Percentiles rank a stretch among this genome's conserved stretches.
phyloP scores from a whole-genome alignment of 2,888 invertebrate genomes.

The Gandaritis pyraliata region DNA sequence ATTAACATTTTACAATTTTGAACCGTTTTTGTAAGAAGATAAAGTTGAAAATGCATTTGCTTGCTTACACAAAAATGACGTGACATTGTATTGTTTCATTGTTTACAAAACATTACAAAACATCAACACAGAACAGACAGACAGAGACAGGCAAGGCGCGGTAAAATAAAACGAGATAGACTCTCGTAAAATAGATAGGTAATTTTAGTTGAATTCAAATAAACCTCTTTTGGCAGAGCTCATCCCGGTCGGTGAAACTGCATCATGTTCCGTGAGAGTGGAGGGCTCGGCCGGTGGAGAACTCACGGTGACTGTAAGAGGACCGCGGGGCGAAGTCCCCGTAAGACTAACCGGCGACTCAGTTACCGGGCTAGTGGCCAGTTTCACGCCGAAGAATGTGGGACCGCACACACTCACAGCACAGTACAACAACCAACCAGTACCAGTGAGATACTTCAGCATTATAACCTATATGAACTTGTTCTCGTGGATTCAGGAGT shows the following conservation, averaged over 20 bases:
- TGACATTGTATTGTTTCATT: too few species aligned
- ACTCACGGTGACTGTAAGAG: conserved; percentile 94
- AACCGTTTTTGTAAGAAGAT: too few species aligned
- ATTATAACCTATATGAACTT: too few species aligned
- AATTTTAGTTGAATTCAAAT: background rate
- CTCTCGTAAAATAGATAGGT: too few species aligned
- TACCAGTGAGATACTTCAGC: conserved; percentile 77
- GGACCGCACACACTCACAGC: conserved; percentile 96
- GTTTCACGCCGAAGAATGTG: conserved; percentile 96
- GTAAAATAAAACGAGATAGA: too few species aligned
- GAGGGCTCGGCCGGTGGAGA: conserved; percentile 89
- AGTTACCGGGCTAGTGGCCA: conserved; percentile 93
- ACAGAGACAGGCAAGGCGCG: too few species aligned
- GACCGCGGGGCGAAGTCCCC: conserved; percentile 93
- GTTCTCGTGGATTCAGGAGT: too few species aligned
- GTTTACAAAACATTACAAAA: background rate
- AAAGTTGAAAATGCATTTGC: too few species aligned
- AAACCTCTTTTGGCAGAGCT: conserved; percentile 82
- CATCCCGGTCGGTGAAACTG: conserved; percentile 90
- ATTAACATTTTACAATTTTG: background rate
- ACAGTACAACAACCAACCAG: conserved; percentile 94
- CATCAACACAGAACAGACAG: background rate
- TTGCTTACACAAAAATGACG: too few species aligned
- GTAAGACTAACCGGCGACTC: conserved; percentile 95
- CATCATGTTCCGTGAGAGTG: conserved; percentile 79